Conservation (phyloP, 2,113 vertebrate species). For the Meleagris gallopavo region DNA sequence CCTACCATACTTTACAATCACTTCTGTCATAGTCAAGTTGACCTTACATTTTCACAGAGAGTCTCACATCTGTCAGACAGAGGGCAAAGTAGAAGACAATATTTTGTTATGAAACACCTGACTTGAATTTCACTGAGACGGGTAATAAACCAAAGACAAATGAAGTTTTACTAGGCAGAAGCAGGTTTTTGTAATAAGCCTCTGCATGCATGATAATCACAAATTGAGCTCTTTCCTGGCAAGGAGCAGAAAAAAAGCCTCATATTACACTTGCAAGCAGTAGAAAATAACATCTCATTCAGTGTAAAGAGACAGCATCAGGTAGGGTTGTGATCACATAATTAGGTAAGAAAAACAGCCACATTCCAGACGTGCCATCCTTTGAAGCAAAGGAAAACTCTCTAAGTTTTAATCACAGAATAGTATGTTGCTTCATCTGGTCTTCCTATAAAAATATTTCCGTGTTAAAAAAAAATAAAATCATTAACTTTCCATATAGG, state of each 20-base stretch:
- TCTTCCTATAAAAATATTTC: conserved; percentile 41
- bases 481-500: conserved; percentile 45
- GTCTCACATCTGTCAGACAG: conserved; percentile 15
- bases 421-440: conserved; percentile 29
- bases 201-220: neutral
- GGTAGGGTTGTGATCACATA: neutral
- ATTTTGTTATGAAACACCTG: conserved; percentile 50
- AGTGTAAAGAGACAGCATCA: neutral
- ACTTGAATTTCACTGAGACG: conserved; percentile 41
- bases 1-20: neutral
- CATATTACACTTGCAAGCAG: neutral
- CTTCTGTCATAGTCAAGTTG: neutral
- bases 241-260: neutral
- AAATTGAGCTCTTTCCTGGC: neutral
- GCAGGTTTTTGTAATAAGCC: neutral
- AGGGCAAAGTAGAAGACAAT: neutral
- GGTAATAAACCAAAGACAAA: conserved; percentile 40
- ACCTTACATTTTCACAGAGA: neutral
- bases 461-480: neutral
- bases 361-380: neutral
- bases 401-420: conserved; percentile 37
- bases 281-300: conserved; percentile 7
- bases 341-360: conserved; percentile 38
- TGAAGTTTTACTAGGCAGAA: conserved; percentile 23
- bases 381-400: conserved; percentile 27